Conservation (phyloP, 2,113 vertebrate genomes). For the Lampris incognitus region DNA sequence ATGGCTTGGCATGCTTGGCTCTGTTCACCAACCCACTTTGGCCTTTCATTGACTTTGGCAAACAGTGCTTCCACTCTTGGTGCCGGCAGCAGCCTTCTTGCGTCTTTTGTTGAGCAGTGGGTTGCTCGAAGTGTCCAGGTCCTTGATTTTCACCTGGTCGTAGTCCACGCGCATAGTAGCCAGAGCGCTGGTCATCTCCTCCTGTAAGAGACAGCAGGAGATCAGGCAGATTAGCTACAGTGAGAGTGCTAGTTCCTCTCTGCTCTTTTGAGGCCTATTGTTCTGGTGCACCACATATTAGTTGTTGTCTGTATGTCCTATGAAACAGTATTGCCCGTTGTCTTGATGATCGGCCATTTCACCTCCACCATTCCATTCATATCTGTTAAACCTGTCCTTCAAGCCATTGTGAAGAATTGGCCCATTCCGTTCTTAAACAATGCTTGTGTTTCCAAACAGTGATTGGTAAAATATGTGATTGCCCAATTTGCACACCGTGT, state of each 20-base stretch:
- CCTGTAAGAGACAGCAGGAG: conserved; percentile 78
- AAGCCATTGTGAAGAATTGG: conserved; percentile 52
- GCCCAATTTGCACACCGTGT: conserved; percentile 7
- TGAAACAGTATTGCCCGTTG: conserved; percentile 35
- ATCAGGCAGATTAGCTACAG: background rate
- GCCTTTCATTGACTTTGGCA: conserved; percentile 73
- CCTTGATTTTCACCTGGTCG: conserved; percentile 98
- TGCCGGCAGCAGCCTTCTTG: conserved; percentile 87
- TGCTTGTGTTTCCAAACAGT: conserved; percentile 3
- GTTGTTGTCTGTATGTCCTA: conserved; percentile 20
- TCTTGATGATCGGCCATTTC: conserved; percentile 46
- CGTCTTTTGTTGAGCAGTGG: conserved; percentile 96
- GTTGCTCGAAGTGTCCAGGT: conserved; percentile 96
- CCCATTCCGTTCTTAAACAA: background rate
- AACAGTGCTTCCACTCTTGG: conserved; percentile 63
- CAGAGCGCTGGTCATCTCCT: conserved; percentile 98
- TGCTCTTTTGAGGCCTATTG: no score
- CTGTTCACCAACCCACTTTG: background rate
- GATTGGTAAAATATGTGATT: conserved; percentile 7
- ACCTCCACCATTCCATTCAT: conserved; percentile 33
- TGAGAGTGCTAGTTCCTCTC: background rate
- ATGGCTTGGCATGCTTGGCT: background rate
- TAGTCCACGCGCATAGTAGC: conserved; percentile 99
- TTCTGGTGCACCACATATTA: background rate
- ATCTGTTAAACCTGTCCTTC: background rate